Base-by-base conservation (phyloP, 2,797 vertebrate genomes). In the Cossypha caffra region DNA sequence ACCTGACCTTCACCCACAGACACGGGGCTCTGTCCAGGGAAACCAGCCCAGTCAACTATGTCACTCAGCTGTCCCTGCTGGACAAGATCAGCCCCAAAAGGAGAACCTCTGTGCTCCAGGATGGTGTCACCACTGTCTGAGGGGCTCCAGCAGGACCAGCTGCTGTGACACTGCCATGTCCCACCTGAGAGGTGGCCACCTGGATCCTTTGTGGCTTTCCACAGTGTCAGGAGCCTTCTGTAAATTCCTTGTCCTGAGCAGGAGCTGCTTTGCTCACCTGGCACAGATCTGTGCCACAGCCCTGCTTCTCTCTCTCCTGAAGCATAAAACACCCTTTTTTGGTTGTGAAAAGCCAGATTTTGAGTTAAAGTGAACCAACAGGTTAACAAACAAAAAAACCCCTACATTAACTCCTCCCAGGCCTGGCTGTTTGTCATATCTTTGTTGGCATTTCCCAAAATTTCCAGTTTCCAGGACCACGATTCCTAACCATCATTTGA, bases 51-150 rank as follows among this genome's bases (percentile, higher is more conserved):
- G 93, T 98, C 78, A 98, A 95, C 66, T 95, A 95, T 2, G 96
- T 95, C 76, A 97, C 98, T 29, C 98, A 98, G 94, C 93, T 98
- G 31, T 98, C 98, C 4, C 95, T 98, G 38, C 97, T 98, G 48
- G 97, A 98, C 55, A 97, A 74, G 4, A 91, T 90, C 77, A 98
- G 98, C 16, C 97, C 98, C 3, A 95, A 97, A 28, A 87, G 96
- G 43, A 97, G 97, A 73, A 85, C 63, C 7, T 96, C 96, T 2
- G 85, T 31, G 13, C 75, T 28, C 52, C 97, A 86, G 51, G 96
- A 98, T 11, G 97, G 97, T 75, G 86, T 98, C 77, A 98, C 98
- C 13, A 97, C 98, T 5, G 97, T 98, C 48, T 99, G 98, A 99
- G 63, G 18, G 37, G 10, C 50, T 14, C 73, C 8, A 33, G n/a